These are phyloP conservation scores for Entomobrya multifasciata DNA, from an alignment of 2,888 invertebrate species.

Conservation along the genomic window DNA sequence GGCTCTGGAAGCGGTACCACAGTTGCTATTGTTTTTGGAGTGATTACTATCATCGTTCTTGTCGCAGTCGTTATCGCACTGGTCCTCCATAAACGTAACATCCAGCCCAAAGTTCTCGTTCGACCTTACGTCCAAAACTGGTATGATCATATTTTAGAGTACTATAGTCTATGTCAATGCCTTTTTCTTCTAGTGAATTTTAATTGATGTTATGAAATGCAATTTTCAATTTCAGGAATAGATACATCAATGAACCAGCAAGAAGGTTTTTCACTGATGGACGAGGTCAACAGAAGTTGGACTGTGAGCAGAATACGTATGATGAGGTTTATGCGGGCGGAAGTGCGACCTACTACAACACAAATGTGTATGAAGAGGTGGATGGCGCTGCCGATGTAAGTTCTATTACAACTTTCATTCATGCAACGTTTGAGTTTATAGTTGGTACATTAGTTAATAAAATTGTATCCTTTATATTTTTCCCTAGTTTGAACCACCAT, in stretches of 20 bases:
- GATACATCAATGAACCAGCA: constrained; percentile 77
- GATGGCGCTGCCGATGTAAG: constrained; percentile 52
- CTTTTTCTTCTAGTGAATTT: background rate
- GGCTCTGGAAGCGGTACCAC: constrained; percentile 39
- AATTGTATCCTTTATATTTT: no score
- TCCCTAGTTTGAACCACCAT: constrained; percentile 26
- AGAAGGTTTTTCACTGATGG: constrained; percentile 68
- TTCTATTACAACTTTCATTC: background rate
- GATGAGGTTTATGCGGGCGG: constrained; percentile 76
- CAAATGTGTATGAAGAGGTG: constrained; percentile 45
- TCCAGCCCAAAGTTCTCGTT: constrained; percentile 77
- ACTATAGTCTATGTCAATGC: background rate
- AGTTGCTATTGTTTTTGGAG: constrained; percentile 68
- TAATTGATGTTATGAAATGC: no score
- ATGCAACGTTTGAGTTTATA: no score
- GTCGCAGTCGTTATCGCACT: constrained; percentile 71
- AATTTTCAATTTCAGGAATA: constrained; percentile 73
- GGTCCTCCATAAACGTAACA: constrained; percentile 72
- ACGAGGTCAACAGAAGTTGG: constrained; percentile 64
- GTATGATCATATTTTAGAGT: constrained; percentile 55
- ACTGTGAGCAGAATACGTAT: constrained; percentile 73
- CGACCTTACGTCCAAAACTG: constrained; percentile 78
- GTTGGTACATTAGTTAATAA: no score
- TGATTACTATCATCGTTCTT: constrained; percentile 63
- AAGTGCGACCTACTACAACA: constrained; percentile 51